Evolutionary conservation across 2,113 vertebrate species (phyloP), one percentile per base, ranked within the genome.

Genomic region (Seriola aureovittata): DNA sequence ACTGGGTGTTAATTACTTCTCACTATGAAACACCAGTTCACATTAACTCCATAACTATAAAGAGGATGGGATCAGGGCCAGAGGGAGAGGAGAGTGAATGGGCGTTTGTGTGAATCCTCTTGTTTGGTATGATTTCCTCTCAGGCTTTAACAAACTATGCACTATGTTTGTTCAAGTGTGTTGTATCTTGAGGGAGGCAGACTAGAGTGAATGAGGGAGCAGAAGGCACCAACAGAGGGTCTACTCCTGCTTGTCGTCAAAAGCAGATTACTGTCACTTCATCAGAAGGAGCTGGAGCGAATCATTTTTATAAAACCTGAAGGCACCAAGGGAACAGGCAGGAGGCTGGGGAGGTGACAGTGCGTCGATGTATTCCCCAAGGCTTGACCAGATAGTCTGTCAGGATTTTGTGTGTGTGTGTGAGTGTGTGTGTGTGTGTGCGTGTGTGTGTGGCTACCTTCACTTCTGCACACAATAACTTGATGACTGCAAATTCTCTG

Each of bases 1-100:
- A 87, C 74, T n/a, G 68, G 70, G 77, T 91, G 92, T 93, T 93
- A 91, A 94, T 93, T 94, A 92, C 85, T 63, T 84, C 80, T 84
- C 84, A 76, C 89, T 79, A 83, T 78, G 82, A 88, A 91, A 90
- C 82, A 89, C 67, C 76, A 88, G 78, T 88, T 89, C 85, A 81
- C 70, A 87, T 91, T 88, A 87, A 82, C 71, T 87, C 48, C 66
- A 88, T 81, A 85, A 77, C 75, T 71, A 85, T 85, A 81, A 90
- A 91, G 81, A 77, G 40, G 65, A 80, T 42, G 48, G 78, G 78
- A 87, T 76, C 64, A 34, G 66, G 48, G 68, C 81, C 74, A 60
- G 70, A 42, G 78, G 77, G 76, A 66, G 70, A 48, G 14, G 23
- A n/a, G 59, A 75, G 46, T 55, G 42, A 64, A 80, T 34, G 62